A percentile compares a stretch with the other conserved stretches of the same genome.
Evolutionary conservation across 2,888 invertebrate species (phyloP).

Genomic region (Cenopis cana): DNA sequence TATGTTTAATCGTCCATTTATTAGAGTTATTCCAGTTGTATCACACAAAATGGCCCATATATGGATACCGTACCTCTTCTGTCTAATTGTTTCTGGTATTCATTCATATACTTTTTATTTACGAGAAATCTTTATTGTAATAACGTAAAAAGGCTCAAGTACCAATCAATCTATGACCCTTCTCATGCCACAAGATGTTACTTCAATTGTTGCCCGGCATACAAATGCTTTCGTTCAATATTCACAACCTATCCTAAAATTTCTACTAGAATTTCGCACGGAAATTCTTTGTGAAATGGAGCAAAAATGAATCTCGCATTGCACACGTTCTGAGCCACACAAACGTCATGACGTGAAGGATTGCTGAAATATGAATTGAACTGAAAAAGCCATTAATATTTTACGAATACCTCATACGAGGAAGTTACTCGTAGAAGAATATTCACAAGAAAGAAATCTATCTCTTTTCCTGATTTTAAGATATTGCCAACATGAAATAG

Average conservation of each 20-base stretch:
- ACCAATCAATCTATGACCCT: too few species aligned
- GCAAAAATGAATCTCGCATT: constrained; percentile 16
- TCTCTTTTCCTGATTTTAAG: too few species aligned
- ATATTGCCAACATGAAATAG: too few species aligned
- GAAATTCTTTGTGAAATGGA: constrained; percentile 13
- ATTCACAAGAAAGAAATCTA: too few species aligned
- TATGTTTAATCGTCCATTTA: too few species aligned
- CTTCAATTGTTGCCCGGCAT: constrained; percentile 32
- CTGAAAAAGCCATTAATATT: background rate
- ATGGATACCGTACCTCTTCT: background rate
- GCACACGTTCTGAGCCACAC: background rate
- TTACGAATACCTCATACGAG: background rate
- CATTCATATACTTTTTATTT: background rate
- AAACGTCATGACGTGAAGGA: background rate
- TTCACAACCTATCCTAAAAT: constrained; percentile 33
- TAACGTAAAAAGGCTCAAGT: background rate
- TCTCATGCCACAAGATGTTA: constrained; percentile 11
- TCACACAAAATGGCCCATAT: too few species aligned
- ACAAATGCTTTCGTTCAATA: constrained; percentile 33
- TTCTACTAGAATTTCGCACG: constrained; percentile 26
- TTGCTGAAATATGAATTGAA: background rate
- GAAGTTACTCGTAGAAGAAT: too few species aligned
- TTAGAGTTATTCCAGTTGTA: too few species aligned
- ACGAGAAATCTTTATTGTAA: background rate
- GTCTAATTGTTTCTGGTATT: background rate